phyloP scores from a whole-genome alignment of 2,888 invertebrate genomes.

The Melitaea athalia region DNA sequence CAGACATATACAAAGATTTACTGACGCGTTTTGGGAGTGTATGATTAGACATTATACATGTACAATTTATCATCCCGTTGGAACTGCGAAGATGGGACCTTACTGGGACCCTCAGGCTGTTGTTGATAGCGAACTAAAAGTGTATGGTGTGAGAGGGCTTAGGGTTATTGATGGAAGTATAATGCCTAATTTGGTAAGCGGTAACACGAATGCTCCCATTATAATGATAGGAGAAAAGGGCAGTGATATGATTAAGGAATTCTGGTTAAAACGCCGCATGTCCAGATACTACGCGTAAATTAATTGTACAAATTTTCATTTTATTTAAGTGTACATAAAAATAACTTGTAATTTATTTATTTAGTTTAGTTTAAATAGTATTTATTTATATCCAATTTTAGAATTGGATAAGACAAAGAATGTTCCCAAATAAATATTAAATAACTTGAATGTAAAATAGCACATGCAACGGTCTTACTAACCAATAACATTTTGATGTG shows the following conservation, averaged over 20 bases:
- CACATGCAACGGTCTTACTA: neutral
- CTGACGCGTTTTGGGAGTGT: slow-evolving; percentile 93
- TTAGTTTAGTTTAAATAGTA: slow-evolving; percentile 13
- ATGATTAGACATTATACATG: slow-evolving; percentile 92
- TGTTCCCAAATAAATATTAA: slow-evolving; percentile 19
- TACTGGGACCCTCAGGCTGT: slow-evolving; percentile 55
- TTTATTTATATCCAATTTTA: slow-evolving; percentile 1
- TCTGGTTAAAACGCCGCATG: slow-evolving; percentile 33
- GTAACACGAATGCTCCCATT: slow-evolving; percentile 83
- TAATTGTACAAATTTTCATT: slow-evolving; percentile 23
- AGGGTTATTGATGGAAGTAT: slow-evolving; percentile 86
- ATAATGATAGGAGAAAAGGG: slow-evolving; percentile 41
- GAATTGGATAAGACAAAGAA: slow-evolving; percentile 22
- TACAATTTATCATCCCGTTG: slow-evolving; percentile 93
- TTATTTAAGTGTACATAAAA: slow-evolving; percentile 26
- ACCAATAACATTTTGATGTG: neutral
- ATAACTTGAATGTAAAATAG: neutral
- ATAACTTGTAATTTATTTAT: slow-evolving; percentile 13
- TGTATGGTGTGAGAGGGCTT: slow-evolving; percentile 61
- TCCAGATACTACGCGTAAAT: slow-evolving; percentile 31
- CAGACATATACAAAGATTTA: slow-evolving; percentile 84
- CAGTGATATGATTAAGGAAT: slow-evolving; percentile 37
- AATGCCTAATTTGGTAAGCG: slow-evolving; percentile 84
- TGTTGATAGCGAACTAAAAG: slow-evolving; percentile 24
- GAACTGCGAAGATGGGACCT: slow-evolving; percentile 95